phyloP scores from a whole-genome alignment of 2,888 invertebrate species.

The Pharmacophagus antenor region DNA sequence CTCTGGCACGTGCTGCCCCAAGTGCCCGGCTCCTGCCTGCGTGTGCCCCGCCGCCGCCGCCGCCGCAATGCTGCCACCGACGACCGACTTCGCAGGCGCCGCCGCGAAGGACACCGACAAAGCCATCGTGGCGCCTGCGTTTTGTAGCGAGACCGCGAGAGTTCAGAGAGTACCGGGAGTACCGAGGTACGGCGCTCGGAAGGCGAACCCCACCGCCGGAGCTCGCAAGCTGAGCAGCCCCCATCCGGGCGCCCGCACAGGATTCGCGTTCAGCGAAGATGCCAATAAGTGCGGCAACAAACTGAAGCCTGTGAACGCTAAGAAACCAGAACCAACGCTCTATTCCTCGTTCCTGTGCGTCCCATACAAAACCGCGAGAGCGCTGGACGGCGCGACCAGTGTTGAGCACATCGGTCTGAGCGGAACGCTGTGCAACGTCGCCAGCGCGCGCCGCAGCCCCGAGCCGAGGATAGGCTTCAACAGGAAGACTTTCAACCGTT shows the following conservation, averaged over 20 bases:
- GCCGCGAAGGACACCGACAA: neutral
- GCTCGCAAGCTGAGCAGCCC: slow-evolving; percentile 14
- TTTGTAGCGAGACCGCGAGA: too few relatives aligned
- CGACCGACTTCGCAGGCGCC: neutral
- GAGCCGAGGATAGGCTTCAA: neutral
- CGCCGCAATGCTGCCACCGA: slow-evolving; percentile 15
- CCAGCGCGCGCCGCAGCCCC: neutral
- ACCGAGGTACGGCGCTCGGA: neutral
- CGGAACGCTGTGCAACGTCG: neutral
- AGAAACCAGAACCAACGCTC: slow-evolving; percentile 11
- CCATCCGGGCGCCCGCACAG: slow-evolving; percentile 34
- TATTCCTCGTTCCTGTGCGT: slow-evolving; percentile 21
- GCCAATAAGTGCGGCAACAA: slow-evolving; percentile 14
- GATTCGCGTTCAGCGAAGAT: slow-evolving; percentile 44
- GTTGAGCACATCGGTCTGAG: neutral
- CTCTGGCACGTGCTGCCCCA: slow-evolving; percentile 28
- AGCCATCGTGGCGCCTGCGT: neutral
- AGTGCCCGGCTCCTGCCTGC: slow-evolving; percentile 24
- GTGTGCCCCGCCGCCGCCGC: slow-evolving; percentile 31
- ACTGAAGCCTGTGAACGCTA: slow-evolving; percentile 7
- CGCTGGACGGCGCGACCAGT: neutral
- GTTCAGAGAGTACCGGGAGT: neutral
- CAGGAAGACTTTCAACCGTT: neutral
- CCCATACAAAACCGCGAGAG: slow-evolving; percentile 8
- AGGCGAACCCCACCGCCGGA: neutral